Conservation (phyloP, 1,140 invertebrate species). For the Planococcus citri region DNA sequence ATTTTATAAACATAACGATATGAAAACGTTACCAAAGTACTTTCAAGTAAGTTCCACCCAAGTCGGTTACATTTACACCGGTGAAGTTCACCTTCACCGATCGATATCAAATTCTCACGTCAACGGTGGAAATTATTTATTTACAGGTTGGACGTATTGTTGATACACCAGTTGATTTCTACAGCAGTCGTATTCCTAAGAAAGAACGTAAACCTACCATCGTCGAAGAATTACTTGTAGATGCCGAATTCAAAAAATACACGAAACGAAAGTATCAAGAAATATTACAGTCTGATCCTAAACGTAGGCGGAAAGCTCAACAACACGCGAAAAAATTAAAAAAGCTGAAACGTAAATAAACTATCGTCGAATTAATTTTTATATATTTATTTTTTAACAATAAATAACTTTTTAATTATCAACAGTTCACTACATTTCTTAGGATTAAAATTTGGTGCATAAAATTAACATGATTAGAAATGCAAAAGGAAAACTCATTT, state of each 20-base stretch:
- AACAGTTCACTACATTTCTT: not conserved
- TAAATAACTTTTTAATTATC: not conserved
- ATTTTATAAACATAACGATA: constrained; percentile 88
- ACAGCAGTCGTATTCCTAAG: constrained; percentile 61
- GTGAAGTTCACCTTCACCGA: too few species aligned
- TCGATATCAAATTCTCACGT: not conserved
- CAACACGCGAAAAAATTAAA: constrained; percentile 26
- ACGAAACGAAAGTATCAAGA: constrained; percentile 73
- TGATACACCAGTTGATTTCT: constrained; percentile 57
- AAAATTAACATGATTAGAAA: not conserved
- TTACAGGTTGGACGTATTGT: constrained; percentile 57
- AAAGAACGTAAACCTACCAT: constrained; percentile 78
- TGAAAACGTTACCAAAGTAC: constrained; percentile 75
- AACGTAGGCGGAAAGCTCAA: constrained; percentile 25
- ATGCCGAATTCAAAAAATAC: constrained; percentile 74
- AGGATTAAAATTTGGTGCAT: not conserved
- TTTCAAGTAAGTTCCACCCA: constrained; percentile 57
- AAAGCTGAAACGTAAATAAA: constrained; percentile 21
- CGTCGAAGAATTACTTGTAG: constrained; percentile 81
- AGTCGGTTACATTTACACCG: too few species aligned
- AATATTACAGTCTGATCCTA: constrained; percentile 28
- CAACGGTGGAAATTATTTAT: too few species aligned
- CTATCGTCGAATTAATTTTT: not conserved
- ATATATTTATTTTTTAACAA: not conserved
- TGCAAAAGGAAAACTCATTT: too few species aligned